Conservation (phyloP, 2,113 vertebrate genomes). For the Eptatretus burgeri region DNA sequence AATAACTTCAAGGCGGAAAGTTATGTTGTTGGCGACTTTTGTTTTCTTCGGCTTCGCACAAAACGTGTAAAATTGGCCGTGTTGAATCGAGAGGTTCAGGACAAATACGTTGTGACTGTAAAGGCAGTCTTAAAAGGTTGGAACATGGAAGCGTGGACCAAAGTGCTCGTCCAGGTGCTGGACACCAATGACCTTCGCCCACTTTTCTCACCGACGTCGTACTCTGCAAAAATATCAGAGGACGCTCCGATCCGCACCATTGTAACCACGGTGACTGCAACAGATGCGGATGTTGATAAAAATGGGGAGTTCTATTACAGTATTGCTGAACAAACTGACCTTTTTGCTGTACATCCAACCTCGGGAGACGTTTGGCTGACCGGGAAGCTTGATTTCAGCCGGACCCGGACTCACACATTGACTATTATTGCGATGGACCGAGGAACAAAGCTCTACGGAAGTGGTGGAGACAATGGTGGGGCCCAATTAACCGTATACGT, state of each 20-base stretch:
- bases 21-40: slow-evolving; percentile 69
- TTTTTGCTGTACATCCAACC: slow-evolving; percentile 75
- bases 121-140: slow-evolving; percentile 74
- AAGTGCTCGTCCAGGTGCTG: slow-evolving; percentile 69
- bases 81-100: slow-evolving; percentile 78
- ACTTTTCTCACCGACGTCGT: slow-evolving; percentile 87
- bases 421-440: slow-evolving; percentile 81
- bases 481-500: slow-evolving; percentile 80
- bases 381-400: slow-evolving; percentile 44
- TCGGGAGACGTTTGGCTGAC: slow-evolving; percentile 74
- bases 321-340: slow-evolving; percentile 65
- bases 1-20: slow-evolving; percentile 94
- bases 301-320: slow-evolving; percentile 98
- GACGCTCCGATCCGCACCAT: slow-evolving; percentile 81
- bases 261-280: slow-evolving; percentile 88
- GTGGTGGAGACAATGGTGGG: slow-evolving; percentile 84
- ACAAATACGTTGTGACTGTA: slow-evolving; percentile 63
- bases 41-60: slow-evolving; percentile 79
- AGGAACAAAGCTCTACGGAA: slow-evolving; percentile 91
- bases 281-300: slow-evolving; percentile 79
- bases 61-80: slow-evolving; percentile 91
- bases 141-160: slow-evolving; percentile 66
- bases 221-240: slow-evolving; percentile 69
- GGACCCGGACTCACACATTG: slow-evolving; percentile 50
- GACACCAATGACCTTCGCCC: slow-evolving; percentile 96